Conservation (phyloP, 2,888 invertebrate species). For the Mycalesis mineus region DNA sequence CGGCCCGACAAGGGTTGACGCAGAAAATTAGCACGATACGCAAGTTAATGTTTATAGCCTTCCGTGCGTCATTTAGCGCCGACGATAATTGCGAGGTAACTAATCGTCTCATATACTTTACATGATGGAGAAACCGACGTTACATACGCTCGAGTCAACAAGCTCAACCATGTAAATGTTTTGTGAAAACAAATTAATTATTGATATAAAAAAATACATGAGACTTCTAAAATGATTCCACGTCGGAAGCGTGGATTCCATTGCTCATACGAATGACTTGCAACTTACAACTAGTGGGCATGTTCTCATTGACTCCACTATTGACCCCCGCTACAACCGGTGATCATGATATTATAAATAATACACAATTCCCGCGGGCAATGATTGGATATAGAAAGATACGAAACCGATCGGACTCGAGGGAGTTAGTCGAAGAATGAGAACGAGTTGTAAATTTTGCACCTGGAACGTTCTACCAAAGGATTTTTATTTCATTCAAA, state of each 20-base stretch:
- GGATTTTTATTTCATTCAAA: neutral
- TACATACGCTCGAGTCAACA: neutral
- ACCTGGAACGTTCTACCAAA: conserved; percentile 6
- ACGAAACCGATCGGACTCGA: conserved; percentile 59
- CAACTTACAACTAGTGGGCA: conserved; percentile 66
- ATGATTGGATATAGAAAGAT: conserved; percentile 48
- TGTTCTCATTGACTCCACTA: conserved; percentile 74
- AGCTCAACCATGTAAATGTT: conserved; percentile 7
- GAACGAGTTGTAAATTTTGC: conserved; percentile 11
- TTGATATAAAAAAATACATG: conserved; percentile 4
- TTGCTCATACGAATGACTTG: conserved; percentile 70
- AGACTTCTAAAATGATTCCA: conserved; percentile 44
- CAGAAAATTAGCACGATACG: conserved; percentile 71
- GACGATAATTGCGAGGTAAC: conserved; percentile 55
- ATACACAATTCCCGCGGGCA: conserved; percentile 63
- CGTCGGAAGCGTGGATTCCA: conserved; percentile 72
- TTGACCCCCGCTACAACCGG: conserved; percentile 63
- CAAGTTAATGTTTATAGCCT: conserved; percentile 68
- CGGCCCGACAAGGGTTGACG: conserved; percentile 68
- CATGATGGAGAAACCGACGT: neutral
- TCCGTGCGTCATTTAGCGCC: conserved; percentile 62
- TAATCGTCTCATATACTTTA: conserved; percentile 15
- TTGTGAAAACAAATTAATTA: conserved; percentile 15
- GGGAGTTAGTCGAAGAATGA: conserved; percentile 8
- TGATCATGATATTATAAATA: conserved; percentile 70